Evolutionary conservation across 1,140 invertebrate genomes (phyloP).

Genomic region (Ips nitidus): DNA sequence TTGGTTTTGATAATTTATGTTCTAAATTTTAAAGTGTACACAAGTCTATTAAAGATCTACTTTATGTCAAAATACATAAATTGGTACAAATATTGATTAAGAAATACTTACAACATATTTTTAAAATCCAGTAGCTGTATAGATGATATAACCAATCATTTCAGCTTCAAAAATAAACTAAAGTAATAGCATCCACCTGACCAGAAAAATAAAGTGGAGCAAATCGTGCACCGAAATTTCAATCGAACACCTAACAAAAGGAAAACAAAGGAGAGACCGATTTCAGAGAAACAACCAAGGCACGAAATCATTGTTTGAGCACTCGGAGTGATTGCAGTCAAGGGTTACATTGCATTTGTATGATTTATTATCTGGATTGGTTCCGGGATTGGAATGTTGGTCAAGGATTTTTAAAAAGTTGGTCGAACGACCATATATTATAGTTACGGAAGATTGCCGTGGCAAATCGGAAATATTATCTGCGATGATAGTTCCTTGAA

Average conservation of each 20-base stretch:
- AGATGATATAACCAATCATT: too few species aligned
- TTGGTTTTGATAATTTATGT: too few species aligned
- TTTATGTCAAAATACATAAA: too few species aligned
- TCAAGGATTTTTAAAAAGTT: constrained; percentile 26
- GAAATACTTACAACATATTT: too few species aligned
- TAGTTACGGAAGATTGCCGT: constrained; percentile 17
- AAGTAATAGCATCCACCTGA: too few species aligned
- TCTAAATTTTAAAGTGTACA: too few species aligned
- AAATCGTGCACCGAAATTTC: constrained; percentile 1
- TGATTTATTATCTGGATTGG: constrained; percentile 23
- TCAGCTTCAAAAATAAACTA: too few species aligned
- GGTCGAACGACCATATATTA: constrained; percentile 13
- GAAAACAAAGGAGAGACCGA: constrained; percentile 9
- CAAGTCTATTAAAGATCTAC: too few species aligned
- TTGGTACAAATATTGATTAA: too few species aligned
- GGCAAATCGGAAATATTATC: constrained; percentile 13
- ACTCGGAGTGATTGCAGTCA: constrained; percentile 19
- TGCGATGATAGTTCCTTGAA: background rate
- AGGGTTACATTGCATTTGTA: constrained; percentile 24
- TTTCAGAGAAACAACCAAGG: constrained; percentile 12
- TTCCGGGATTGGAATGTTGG: constrained; percentile 26
- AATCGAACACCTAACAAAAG: background rate
- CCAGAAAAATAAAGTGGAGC: background rate
- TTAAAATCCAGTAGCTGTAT: too few species aligned
- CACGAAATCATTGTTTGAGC: constrained; percentile 24